A percentile compares a stretch with the other conserved stretches of the same genome.
Conservation (phyloP, 2,113 vertebrate species). For the Cavia aperea region DNA sequence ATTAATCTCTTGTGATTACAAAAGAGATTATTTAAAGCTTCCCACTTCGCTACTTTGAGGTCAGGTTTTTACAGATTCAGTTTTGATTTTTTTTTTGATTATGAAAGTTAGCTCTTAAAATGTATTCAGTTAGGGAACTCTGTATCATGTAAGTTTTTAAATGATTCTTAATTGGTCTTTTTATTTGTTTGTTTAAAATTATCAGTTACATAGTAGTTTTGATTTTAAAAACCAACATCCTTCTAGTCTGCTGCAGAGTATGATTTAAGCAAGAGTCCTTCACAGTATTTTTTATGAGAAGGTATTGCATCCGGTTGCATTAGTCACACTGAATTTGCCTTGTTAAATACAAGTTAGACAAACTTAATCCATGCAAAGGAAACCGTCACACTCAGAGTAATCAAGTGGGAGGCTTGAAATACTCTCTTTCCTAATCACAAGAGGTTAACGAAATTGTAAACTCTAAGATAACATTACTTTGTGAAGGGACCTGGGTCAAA, state of each 20-base stretch:
- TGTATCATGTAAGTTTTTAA: slow-evolving; percentile 23
- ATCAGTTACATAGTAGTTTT: slow-evolving; percentile 19
- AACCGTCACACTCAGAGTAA: slow-evolving; percentile 29
- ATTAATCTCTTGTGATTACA: slow-evolving; percentile 27
- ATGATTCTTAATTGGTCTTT: slow-evolving; percentile 14
- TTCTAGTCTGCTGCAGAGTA: not conserved
- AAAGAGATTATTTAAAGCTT: slow-evolving; percentile 37
- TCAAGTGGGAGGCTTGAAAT: slow-evolving; percentile 44
- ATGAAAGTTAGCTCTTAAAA: slow-evolving; percentile 7
- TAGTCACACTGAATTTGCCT: slow-evolving; percentile 35
- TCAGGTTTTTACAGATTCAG: slow-evolving; percentile 29
- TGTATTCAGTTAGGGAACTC: not conserved
- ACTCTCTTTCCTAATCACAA: slow-evolving; percentile 53
- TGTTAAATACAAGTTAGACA: slow-evolving; percentile 33
- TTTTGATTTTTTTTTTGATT: slow-evolving; percentile 43
- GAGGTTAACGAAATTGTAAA: slow-evolving; percentile 60
- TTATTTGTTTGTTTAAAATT: slow-evolving; percentile 35
- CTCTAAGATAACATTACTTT: slow-evolving; percentile 62
- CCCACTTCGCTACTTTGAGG: not conserved
- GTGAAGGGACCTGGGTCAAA: slow-evolving; percentile 60
- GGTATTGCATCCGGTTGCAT: not conserved
- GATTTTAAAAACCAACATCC: slow-evolving; percentile 12
- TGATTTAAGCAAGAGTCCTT: slow-evolving; percentile 29
- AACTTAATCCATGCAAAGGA: slow-evolving; percentile 33
- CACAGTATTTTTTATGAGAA: not conserved